Base-by-base conservation (phyloP, 2,797 vertebrate genomes). In the Acanthurus leucopareius region DNA sequence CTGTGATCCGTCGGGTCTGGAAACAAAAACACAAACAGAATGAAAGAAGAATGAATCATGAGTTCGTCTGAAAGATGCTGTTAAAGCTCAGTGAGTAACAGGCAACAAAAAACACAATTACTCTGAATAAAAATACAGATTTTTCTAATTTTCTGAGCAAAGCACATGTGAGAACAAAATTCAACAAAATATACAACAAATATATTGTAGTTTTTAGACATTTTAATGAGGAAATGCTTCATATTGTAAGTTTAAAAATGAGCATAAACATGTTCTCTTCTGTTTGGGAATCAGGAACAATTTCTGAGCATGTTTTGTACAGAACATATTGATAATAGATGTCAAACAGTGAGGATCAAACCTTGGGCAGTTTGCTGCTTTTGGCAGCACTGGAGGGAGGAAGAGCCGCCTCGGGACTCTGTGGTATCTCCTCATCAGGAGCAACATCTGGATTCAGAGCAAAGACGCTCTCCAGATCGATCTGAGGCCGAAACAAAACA, bases 381-480 rank as follows among this genome's bases (percentile, higher is more conserved):
- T 99, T 99, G 75, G 96, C 94, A 16, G 94, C 94, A 87, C 94
- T 92, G 62, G 96, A 89, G 13, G 97, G 95, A 77, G 97, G 97
- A 76, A 96, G 96, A 59, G 96, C 94, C 35, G 96, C 95, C 86
- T 97, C 98, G 0, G 96, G 96, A 84, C 94, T 96, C 66, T 96
- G 96, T 53, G 96, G 95, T 71, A 96, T 95, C 86, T 99, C 98
- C 84, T 99, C 98, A 82, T 99, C 97, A 8, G 96, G 96, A 70
- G 92, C 96, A 70, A 99, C 91, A 73, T 99, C 97, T 69, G 97
- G 96, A 87, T 99, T 99, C 91, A 99, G 96, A 73, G 97, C 94
- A 90, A 99, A 99, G 91, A 99, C 93, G 89, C 97, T 99, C 86
- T 99, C 98, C 92, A 99, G 91, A 84, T 99, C 98, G 73, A 99